Evolutionary conservation across 2,888 invertebrate genomes (phyloP), one percentile per base, ranked within the genome.

Genomic region (Zaprionus obscuricornis): DNA sequence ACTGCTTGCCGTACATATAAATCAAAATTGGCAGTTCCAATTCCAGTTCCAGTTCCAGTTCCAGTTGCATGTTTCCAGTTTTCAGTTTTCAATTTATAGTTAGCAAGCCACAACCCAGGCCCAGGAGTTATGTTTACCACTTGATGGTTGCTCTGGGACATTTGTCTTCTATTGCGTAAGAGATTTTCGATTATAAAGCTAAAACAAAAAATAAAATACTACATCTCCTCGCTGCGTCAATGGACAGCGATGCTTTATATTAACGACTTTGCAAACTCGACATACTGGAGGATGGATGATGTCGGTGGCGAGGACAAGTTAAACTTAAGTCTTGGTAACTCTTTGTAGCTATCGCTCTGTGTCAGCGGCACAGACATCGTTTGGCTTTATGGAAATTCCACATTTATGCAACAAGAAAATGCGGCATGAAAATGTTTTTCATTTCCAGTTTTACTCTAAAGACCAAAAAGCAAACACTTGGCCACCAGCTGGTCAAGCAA

Each of bases 381-480:
- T n/a, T 62, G 54, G 51, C 55, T 71, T 74, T 77, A 81, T 81
- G 77, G 81, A 81, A 84, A 81, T 81, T 81, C 81, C 85, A 74
- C 72, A 56, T 74, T 84, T 81, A 81, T 77, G 77, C 74, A 84
- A 84, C 65, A 27, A 63, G 81, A 84, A 84, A 84, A 79, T 68
- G 54, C 64, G 66, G 54, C 78, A 79, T 58, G 78, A 66, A 65
- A 76, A 55, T 55, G 45, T 76, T 74, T 82, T 78, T 72, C 75
- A 58, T 62, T 71, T 74, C 79, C 81, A 81, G 84, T 79, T 79
- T 81, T 62, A 81, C 78, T 67, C 65, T n/a, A 84, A 74, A 66
- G 56, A 42, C 59, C 57, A 65, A 36, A 14, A 42, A 50, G 51
- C 69, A 52, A 31, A 37, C 56, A 66, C 49, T 47, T 57, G 62